These are phyloP conservation scores for Phocoena phocoena DNA, from an alignment of 2,113 vertebrate species.

Conservation along the genomic window DNA sequence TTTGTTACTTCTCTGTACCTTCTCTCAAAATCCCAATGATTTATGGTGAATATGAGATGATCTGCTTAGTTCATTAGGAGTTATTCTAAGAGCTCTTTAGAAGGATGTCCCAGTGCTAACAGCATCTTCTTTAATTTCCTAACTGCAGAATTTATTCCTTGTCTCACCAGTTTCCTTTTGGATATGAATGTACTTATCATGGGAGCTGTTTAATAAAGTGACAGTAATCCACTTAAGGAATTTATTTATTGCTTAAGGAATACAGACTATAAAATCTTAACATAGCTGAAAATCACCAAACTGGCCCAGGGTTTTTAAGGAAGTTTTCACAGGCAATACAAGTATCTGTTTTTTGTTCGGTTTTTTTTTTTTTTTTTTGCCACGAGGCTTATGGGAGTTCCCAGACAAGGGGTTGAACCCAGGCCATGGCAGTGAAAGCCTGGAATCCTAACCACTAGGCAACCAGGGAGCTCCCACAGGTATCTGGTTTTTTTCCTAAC, in stretches of 20 bases:
- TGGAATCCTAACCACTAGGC: not conserved
- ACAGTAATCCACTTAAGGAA: constrained; percentile 9
- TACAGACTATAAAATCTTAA: not conserved
- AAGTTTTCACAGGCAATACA: not conserved
- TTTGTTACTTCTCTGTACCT: not conserved
- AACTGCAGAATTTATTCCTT: constrained; percentile 21
- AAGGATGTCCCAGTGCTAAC: not conserved
- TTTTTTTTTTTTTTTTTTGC: not conserved
- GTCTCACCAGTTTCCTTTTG: constrained; percentile 44
- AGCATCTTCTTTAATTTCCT: constrained; percentile 37
- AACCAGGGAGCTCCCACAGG: not conserved
- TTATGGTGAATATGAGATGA: not conserved
- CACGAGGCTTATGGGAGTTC: not conserved
- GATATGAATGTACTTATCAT: not conserved
- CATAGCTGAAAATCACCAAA: not conserved
- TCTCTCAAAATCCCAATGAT: not conserved
- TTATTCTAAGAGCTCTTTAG: constrained; percentile 1
- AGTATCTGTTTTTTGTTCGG: not conserved
- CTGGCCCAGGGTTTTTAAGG: not conserved
- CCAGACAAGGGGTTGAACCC: not conserved
- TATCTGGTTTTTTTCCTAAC: not conserved
- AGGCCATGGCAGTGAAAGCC: not conserved
- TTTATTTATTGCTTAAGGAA: constrained; percentile 59
- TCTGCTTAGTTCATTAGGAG: constrained; percentile 7
- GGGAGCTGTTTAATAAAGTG: not conserved